Evolutionary conservation across 2,888 invertebrate species (phyloP).

Genomic region (Andricus quercusramuli): DNA sequence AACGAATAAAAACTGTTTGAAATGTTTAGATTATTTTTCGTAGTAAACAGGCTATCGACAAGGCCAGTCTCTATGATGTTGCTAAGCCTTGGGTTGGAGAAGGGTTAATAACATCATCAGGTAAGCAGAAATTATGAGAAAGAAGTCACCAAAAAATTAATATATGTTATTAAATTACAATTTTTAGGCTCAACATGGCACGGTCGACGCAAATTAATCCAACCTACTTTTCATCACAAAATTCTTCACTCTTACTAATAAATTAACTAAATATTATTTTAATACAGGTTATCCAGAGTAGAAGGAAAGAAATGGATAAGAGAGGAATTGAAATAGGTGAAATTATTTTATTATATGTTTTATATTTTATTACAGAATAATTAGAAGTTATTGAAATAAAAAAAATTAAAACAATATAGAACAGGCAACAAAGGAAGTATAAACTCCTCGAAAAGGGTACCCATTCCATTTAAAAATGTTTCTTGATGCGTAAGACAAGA

Average conservation of each 20-base stretch:
- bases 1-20: background rate
- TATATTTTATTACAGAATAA: too few relatives aligned
- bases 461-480: too few relatives aligned
- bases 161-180: background rate
- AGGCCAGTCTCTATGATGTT: slow-evolving; percentile 61
- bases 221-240: slow-evolving; percentile 62
- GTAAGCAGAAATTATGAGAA: slow-evolving; percentile 47
- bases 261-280: background rate
- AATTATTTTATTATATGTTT: background rate
- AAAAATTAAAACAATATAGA: too few relatives aligned
- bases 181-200: slow-evolving; percentile 61
- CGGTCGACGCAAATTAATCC: slow-evolving; percentile 62
- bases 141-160: background rate
- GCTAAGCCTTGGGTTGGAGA: slow-evolving; percentile 62
- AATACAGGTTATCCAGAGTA: background rate
- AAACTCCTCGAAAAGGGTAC: too few relatives aligned
- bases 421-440: too few relatives aligned
- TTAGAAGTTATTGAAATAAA: too few relatives aligned
- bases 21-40: slow-evolving; percentile 57
- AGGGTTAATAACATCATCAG: slow-evolving; percentile 65
- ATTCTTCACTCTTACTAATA: slow-evolving; percentile 59
- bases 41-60: slow-evolving; percentile 62
- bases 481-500: too few relatives aligned
- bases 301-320: background rate
- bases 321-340: background rate